These are phyloP conservation scores for Antitype chi DNA, from an alignment of 2,888 invertebrate genomes.

Conservation along the genomic window DNA sequence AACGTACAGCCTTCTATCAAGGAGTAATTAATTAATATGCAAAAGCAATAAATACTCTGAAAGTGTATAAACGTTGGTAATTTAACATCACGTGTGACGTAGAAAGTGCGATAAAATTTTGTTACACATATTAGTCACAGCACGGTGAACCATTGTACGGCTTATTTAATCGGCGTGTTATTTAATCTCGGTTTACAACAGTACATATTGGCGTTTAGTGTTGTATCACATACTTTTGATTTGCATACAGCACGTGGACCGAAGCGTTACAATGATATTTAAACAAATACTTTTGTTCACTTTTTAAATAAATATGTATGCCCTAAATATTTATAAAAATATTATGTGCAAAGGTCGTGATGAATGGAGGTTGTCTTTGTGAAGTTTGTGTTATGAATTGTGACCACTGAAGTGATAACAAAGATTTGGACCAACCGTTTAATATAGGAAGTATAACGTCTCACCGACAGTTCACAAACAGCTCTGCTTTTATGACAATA, in stretches of 20 bases:
- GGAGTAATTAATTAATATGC: constrained; percentile 54
- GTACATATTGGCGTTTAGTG: constrained; percentile 32
- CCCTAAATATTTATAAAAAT: neutral
- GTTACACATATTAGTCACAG: constrained; percentile 66
- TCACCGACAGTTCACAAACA: too few species aligned
- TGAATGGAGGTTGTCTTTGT: neutral
- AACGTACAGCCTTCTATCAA: constrained; percentile 17
- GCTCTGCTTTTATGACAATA: neutral
- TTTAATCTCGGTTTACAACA: constrained; percentile 47
- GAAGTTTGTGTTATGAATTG: neutral
- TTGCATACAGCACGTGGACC: constrained; percentile 8
- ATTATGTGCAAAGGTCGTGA: neutral
- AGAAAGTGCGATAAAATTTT: constrained; percentile 66
- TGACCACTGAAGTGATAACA: neutral
- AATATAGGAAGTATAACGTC: neutral
- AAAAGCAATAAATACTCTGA: constrained; percentile 43
- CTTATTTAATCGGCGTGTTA: constrained; percentile 52
- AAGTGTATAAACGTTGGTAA: constrained; percentile 55
- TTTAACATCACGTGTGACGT: constrained; percentile 61
- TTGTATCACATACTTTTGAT: constrained; percentile 23
- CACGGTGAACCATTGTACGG: constrained; percentile 34
- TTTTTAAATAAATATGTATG: neutral
- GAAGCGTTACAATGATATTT: constrained; percentile 16
- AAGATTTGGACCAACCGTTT: neutral
- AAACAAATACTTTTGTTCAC: constrained; percentile 14